phyloP scores from a whole-genome alignment of 30 jellyfish, hydroid and myxozoan genomes.

The Haliclystus octoradiatus region DNA sequence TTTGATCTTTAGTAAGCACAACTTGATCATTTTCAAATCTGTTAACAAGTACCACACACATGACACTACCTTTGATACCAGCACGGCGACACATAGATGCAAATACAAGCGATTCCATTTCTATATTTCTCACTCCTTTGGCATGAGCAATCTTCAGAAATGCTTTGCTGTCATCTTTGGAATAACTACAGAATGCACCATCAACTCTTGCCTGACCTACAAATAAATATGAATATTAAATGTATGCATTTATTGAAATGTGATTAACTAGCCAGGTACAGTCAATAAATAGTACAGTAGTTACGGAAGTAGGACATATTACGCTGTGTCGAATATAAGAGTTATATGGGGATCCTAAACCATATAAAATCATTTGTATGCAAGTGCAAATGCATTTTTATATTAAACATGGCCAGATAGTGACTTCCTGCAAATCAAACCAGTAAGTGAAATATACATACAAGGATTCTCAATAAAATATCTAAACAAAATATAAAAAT shows the following conservation, averaged over 20 bases:
- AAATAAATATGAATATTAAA: too few relatives aligned
- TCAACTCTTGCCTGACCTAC: slow-evolving; percentile 86
- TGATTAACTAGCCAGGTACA: too few relatives aligned
- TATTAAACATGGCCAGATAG: too few relatives aligned
- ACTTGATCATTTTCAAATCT: slow-evolving; percentile 63
- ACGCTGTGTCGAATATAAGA: too few relatives aligned
- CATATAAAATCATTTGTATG: too few relatives aligned
- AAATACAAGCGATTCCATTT: slow-evolving; percentile 82
- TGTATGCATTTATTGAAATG: too few relatives aligned
- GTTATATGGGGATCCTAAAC: too few relatives aligned
- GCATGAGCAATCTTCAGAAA: slow-evolving; percentile 42
- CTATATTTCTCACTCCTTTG: slow-evolving; percentile 69
- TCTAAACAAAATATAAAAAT: too few relatives aligned
- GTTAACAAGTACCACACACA: slow-evolving; percentile 64
- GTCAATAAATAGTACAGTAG: too few relatives aligned
- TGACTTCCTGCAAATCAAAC: background rate
- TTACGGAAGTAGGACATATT: too few relatives aligned
- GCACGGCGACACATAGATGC: slow-evolving; percentile 95
- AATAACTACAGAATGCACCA: slow-evolving; percentile 82
- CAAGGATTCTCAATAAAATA: too few relatives aligned
- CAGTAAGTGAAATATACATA: background rate
- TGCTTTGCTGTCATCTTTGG: slow-evolving; percentile 46
- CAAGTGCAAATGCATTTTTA: too few relatives aligned
- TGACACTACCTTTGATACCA: slow-evolving; percentile 63
- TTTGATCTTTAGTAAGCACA: slow-evolving; percentile 16